Evolutionary conservation across 2,113 vertebrate species (phyloP).

Genomic region (Aleadryas rufinucha): DNA sequence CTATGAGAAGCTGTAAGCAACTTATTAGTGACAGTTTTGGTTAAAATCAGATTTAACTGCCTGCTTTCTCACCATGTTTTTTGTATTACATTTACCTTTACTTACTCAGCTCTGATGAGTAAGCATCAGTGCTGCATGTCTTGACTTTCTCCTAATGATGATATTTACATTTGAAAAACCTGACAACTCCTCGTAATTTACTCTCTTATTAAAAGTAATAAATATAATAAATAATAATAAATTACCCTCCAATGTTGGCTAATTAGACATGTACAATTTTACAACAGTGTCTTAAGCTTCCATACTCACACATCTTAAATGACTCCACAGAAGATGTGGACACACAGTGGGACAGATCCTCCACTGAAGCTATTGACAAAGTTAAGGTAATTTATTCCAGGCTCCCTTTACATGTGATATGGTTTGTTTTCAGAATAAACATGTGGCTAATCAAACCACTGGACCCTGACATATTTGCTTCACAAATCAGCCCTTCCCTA

Average conservation of each 20-base stretch:
- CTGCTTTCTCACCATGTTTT: slow-evolving; percentile 50
- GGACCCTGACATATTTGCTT: not conserved
- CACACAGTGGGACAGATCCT: not conserved
- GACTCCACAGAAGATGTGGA: slow-evolving; percentile 10
- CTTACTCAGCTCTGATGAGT: not conserved
- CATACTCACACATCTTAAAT: not conserved
- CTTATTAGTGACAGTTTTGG: slow-evolving; percentile 45
- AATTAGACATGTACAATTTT: not conserved
- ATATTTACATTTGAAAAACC: not conserved
- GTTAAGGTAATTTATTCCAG: slow-evolving; percentile 1
- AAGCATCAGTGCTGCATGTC: not conserved
- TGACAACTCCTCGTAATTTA: not conserved
- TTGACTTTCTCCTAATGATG: not conserved
- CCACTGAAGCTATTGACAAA: not conserved
- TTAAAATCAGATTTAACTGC: slow-evolving; percentile 57
- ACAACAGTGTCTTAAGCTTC: slow-evolving; percentile 58
- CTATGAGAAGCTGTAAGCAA: slow-evolving; percentile 1
- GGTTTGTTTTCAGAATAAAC: not conserved
- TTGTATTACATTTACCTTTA: not conserved
- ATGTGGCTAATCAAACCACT: not conserved
- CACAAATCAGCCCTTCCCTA: not conserved
- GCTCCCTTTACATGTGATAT: not conserved
- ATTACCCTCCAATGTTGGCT: not conserved
- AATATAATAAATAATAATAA: too few relatives aligned
- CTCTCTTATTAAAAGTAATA: not conserved